phyloP scores from a whole-genome alignment of 1,140 invertebrate species.

The Neodiprion pinetum region DNA sequence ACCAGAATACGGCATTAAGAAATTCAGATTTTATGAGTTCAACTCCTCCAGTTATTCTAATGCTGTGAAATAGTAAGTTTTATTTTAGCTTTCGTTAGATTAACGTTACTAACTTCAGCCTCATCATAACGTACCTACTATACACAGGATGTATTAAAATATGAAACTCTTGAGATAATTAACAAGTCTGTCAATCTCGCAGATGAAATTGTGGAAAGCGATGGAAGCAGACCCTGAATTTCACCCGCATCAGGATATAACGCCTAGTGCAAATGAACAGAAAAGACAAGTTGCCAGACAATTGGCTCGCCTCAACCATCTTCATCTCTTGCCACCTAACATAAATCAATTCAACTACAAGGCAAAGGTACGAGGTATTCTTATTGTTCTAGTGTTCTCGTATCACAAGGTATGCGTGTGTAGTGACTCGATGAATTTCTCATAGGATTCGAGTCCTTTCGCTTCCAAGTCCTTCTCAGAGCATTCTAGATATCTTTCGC shows the following conservation, averaged over 20 bases:
- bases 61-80: neutral
- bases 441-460: neutral
- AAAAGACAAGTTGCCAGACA: conserved; percentile 72
- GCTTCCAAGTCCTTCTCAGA: neutral
- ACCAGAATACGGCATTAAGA: too few species aligned
- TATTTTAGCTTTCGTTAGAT: too few species aligned
- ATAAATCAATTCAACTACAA: conserved; percentile 68
- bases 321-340: conserved; percentile 67
- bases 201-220: conserved; percentile 84
- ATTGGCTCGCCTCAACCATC: conserved; percentile 57
- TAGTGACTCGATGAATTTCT: neutral
- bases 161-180: neutral
- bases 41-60: neutral
- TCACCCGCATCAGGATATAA: conserved; percentile 64
- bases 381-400: conserved; percentile 11
- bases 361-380: conserved; percentile 62
- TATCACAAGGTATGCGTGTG: too few species aligned
- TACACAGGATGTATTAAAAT: too few species aligned
- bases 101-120: neutral
- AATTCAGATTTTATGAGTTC: neutral
- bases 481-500: too few species aligned
- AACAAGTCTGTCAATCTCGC: conserved; percentile 9
- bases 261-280: conserved; percentile 76
- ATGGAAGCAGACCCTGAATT: conserved; percentile 88
- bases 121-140: neutral